Evolutionary conservation across 2,888 invertebrate genomes (phyloP).

Genomic region (Pristionchus maxplancki): DNA sequence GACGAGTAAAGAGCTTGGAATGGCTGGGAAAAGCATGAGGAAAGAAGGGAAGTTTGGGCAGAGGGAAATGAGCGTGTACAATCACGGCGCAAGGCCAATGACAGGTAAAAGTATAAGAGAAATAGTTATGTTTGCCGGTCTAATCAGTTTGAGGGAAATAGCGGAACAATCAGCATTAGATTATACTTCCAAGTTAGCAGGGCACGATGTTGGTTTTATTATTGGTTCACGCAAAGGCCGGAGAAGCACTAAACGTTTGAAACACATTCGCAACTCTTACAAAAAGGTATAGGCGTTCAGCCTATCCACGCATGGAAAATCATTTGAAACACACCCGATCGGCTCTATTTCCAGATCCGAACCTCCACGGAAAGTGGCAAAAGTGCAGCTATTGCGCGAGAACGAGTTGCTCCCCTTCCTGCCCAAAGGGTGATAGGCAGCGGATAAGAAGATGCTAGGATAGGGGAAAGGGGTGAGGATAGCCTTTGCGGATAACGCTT

Average conservation of each 20-base stretch:
- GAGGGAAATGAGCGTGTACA: background rate
- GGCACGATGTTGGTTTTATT: no score
- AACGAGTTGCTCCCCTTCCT: background rate
- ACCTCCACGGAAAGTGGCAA: background rate
- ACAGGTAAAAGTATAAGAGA: background rate
- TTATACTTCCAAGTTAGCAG: no score
- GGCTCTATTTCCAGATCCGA: background rate
- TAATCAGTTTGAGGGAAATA: background rate
- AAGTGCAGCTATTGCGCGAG: constrained; percentile 32
- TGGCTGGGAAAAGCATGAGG: background rate
- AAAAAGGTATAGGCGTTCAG: no score
- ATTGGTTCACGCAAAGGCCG: no score
- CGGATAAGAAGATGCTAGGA: background rate
- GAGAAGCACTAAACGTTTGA: no score
- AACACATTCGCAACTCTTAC: no score
- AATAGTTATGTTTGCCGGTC: no score
- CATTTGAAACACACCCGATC: background rate
- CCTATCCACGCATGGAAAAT: no score
- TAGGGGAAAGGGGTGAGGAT: background rate
- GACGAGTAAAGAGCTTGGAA: background rate
- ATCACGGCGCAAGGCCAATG: background rate
- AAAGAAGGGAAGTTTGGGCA: background rate
- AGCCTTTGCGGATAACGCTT: background rate
- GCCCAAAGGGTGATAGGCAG: background rate
- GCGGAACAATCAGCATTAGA: no score